Percentiles rank a stretch among this genome's conserved stretches.
These are phyloP conservation scores for Halictus ligatus DNA, from an alignment of 2,888 invertebrate genomes.

Conservation along the genomic window DNA sequence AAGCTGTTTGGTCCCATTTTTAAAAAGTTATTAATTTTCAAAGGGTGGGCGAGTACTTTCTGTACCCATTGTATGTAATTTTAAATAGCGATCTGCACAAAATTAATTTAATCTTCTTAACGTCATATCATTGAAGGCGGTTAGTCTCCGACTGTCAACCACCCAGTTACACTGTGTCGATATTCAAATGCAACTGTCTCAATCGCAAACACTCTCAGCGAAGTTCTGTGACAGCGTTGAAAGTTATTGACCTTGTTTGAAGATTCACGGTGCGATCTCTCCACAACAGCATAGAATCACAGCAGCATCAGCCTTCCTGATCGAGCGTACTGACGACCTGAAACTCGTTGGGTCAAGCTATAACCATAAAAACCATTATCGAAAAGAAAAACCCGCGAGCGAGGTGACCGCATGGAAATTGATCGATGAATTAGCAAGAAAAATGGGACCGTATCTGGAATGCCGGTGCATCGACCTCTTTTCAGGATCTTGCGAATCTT, in stretches of 20 bases:
- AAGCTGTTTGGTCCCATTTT: too few species aligned
- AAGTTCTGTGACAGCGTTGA: neutral
- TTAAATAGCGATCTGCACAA: too few species aligned
- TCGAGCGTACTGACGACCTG: neutral
- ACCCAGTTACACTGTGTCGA: neutral
- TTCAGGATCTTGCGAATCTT: slow-evolving; percentile 24
- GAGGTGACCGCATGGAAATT: neutral
- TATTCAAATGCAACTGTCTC: neutral
- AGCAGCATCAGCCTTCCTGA: neutral
- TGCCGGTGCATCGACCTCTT: slow-evolving; percentile 36
- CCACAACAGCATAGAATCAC: neutral
- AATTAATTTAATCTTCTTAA: too few species aligned
- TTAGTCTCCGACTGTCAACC: neutral
- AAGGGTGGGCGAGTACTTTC: too few species aligned
- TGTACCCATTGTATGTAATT: too few species aligned
- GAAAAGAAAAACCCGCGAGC: neutral
- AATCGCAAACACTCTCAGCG: neutral
- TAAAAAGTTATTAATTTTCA: too few species aligned
- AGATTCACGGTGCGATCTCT: neutral
- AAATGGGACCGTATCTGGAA: neutral
- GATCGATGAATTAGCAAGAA: neutral
- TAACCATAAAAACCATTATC: neutral
- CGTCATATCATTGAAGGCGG: too few species aligned
- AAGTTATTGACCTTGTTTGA: neutral
- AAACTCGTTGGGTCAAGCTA: neutral